phyloP scores from a whole-genome alignment of 2,113 vertebrate species.

The Syngnathus typhle region DNA sequence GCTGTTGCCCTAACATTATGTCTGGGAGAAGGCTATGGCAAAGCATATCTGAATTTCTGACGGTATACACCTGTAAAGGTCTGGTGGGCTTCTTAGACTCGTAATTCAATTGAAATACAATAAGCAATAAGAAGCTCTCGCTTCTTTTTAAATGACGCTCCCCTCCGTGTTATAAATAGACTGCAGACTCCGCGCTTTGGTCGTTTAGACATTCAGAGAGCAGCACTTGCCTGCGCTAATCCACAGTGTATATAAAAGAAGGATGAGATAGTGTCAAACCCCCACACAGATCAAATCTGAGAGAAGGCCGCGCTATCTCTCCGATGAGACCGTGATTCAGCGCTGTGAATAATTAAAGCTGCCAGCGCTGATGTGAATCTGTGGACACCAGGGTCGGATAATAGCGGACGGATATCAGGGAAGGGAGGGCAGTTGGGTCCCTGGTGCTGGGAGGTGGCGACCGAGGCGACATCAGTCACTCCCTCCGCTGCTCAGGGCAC shows the following conservation, averaged over 20 bases:
- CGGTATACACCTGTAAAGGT: background rate
- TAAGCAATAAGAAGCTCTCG: background rate
- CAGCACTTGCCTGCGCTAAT: slow-evolving; percentile 20
- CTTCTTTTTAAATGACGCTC: background rate
- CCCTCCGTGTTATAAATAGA: background rate
- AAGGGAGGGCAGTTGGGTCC: slow-evolving; percentile 11
- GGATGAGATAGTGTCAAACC: slow-evolving; percentile 38
- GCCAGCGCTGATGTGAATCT: slow-evolving; percentile 62
- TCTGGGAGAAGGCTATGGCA: background rate
- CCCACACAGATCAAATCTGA: slow-evolving; percentile 43
- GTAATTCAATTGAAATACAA: background rate
- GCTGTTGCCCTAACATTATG: background rate
- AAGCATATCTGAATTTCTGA: background rate
- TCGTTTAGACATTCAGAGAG: background rate
- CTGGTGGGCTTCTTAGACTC: background rate
- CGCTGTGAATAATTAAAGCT: slow-evolving; percentile 70
- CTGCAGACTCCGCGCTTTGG: background rate
- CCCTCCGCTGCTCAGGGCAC: slow-evolving; percentile 45
- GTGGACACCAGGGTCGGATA: slow-evolving; percentile 56
- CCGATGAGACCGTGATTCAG: slow-evolving; percentile 61
- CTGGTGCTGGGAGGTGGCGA: slow-evolving; percentile 41
- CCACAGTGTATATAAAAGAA: slow-evolving; percentile 26
- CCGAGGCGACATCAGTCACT: slow-evolving; percentile 53
- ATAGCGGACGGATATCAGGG: slow-evolving; percentile 49
- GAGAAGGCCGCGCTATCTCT: slow-evolving; percentile 41